Base-by-base conservation (phyloP, 53 echinoderm and acorn worm genomes). In the Crossaster papposus region DNA sequence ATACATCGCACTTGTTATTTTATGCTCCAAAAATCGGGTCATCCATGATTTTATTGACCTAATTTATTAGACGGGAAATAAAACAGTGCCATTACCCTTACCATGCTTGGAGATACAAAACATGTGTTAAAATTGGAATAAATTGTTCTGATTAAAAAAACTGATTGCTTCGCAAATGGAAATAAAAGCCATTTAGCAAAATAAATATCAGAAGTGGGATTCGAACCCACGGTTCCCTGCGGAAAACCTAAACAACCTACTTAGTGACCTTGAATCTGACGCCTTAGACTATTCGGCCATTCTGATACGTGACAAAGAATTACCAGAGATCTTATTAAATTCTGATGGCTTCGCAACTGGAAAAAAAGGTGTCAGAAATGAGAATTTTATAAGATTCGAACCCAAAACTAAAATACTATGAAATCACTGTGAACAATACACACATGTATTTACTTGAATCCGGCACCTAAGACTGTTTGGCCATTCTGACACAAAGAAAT, bases 241-340 rank as follows among this genome's bases (percentile, higher is more conserved):
- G n/a, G 26, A 24, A 62, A 81, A n/a, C 62, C 63, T 24, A 63
- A 82, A 64, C 18, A 22, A 58, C 5, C 44, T 65, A 68, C 82
- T 65, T 65, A 13, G 23, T 7, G 14, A 37, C 35, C 64, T 82
- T 82, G 65, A 82, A 38, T 82, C 82, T 82, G 36, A 65, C 82
- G 82, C 65, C 82, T 82, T 82, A 65, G 82, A 82, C 82, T 65
- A 38, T 65, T 82, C 82, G 34, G 82, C 68, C 82, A 82, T 82
- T 28, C 65, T 82, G 82, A 64, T 38, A 38, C 35, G 82, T n/a
- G 20, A 24, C 1, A 9, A 62, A 10, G n/a, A 23, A 23, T n/a
- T 8, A 10, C 12, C 3, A 17, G n/a, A n/a, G n/a, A n/a, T n/a
- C n/a, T n/a, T n/a, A 70, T 28, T 20, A n/a, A n/a, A 28, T 28